Evolutionary conservation across 2,888 invertebrate species (phyloP), one percentile per base, ranked within the genome.

Genomic region (Pachliopta kotzebuea): DNA sequence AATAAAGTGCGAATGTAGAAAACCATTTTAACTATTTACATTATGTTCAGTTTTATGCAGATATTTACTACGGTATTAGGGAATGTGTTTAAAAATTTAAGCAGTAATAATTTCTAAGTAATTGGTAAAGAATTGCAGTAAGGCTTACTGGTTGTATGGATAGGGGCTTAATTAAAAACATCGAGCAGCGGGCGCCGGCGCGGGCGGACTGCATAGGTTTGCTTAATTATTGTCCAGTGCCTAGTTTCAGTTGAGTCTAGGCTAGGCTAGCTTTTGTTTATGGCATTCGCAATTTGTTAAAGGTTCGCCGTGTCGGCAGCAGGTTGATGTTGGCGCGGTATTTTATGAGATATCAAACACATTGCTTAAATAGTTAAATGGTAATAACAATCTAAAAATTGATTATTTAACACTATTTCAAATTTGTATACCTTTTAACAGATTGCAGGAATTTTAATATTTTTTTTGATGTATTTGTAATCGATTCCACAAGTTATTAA

Each of bases 111-210:
- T 45, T 45, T n/a, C 18, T 45, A 18, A 4, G 45, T 45, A n/a
- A 45, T 45, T n/a, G n/a, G n/a, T 45, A 45, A 7, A 45, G 6
- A 45, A n/a, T 18, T 0, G 45, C 45, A 45, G 45, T 45, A 45
- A 45, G 18, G 3, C 45, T 6, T n/a, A 29, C 18, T 59, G 52
- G 14, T 21, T 3, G n/a, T 63, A 54, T 59, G 59, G 50, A 55
- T 18, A 20, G 23, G 31, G 23, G n/a, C 8, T 60, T 49, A 37
- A 31, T 17, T 50, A 11, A 50, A 56, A 31, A 31, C 70, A 69
- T 66, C 68, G 62, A 66, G 59, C 65, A 50, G 52, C 45, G 68
- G 74, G 76, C 76, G 76, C 75, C 78, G 67, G 75, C 72, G 75
- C 73, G 63, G 75, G 74, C 76, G 75, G 72, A 65, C 70, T 62